Evolutionary conservation across 2,888 invertebrate species (phyloP), one percentile per base, ranked within the genome.

Genomic region (Onthophagus sagittarius): DNA sequence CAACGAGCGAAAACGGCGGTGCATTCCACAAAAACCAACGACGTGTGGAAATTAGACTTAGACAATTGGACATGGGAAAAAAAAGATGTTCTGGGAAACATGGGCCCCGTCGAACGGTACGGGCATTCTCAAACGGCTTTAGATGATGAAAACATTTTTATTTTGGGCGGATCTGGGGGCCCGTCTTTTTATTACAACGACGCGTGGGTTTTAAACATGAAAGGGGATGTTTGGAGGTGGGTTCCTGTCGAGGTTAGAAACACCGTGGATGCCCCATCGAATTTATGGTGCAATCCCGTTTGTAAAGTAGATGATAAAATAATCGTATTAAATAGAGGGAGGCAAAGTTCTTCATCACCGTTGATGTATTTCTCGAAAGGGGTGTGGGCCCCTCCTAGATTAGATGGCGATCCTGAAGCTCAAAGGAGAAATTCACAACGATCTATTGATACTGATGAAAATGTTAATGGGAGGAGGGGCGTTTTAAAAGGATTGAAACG

Each of bases 261-360:
- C 82, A 90, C 91, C 78, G 92, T 93, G 80, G 92, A 92, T 88
- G 92, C 93, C 63, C 93, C 97, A 23, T 91, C 93, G 0, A 94
- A 95, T 82, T 92, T 97, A 82, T 97, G 97, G 95, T 96, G 96
- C 84, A 96, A 97, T 86, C 96, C 96, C 72, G 96, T 95, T 70
- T 96, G 96, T 84, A 92, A 89, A 86, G 92, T 92, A 85, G 93
- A 92, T 73, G 90, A 94, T 79, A 92, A 92, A 84, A 88, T 95
- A 77, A 91, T 95, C 53, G 92, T 94, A 77, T 87, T 94, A 78
- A 92, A 91, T 79, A 87, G 89, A 80, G 88, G 89, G 81, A 87
- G 89, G 76, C 73, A 88, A 79, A 85, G 87, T 78, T 87, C 87
- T 73, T 87, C 87, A 75, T 87, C 87, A 70, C 84, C 88, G 71